Evolutionary conservation across 1,140 invertebrate genomes (phyloP).

Genomic region (Diachasmimorpha longicaudata): DNA sequence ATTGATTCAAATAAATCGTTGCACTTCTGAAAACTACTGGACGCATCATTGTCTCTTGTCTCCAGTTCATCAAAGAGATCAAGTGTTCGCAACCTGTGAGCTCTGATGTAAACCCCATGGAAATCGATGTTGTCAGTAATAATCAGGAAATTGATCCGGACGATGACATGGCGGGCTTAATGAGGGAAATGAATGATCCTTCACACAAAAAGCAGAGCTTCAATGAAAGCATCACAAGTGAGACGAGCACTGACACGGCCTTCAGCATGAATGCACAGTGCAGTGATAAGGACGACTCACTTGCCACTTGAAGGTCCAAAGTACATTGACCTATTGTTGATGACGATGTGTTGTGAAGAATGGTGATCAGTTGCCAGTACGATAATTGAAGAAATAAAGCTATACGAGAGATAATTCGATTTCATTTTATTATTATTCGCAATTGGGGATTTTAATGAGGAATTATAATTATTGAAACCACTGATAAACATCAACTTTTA

Average conservation of each 20-base stretch:
- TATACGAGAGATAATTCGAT: no score
- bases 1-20: no score
- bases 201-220: conserved; percentile 46
- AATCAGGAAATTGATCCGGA: conserved; percentile 58
- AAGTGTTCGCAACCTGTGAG: conserved; percentile 5
- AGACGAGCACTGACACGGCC: conserved; percentile 59
- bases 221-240: conserved; percentile 56
- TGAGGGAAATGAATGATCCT: conserved; percentile 61
- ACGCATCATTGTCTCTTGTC: conserved; percentile 30
- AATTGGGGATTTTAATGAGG: no score
- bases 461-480: no score
- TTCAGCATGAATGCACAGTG: conserved; percentile 57
- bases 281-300: conserved; percentile 54
- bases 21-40: no score
- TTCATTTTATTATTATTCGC: no score
- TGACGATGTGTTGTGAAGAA: no score
- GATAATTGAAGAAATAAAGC: no score
- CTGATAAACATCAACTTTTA: no score
- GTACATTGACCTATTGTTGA: no score
- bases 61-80: conserved; percentile 48
- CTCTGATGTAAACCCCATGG: conserved; percentile 42
- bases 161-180: conserved; percentile 60
- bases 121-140: conserved; percentile 52
- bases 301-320: background rate
- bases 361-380: no score